Percentiles rank a stretch among this genome's conserved stretches.
Evolutionary conservation across 2,797 vertebrate genomes (phyloP).

Genomic region (Galagoides demidoff): DNA sequence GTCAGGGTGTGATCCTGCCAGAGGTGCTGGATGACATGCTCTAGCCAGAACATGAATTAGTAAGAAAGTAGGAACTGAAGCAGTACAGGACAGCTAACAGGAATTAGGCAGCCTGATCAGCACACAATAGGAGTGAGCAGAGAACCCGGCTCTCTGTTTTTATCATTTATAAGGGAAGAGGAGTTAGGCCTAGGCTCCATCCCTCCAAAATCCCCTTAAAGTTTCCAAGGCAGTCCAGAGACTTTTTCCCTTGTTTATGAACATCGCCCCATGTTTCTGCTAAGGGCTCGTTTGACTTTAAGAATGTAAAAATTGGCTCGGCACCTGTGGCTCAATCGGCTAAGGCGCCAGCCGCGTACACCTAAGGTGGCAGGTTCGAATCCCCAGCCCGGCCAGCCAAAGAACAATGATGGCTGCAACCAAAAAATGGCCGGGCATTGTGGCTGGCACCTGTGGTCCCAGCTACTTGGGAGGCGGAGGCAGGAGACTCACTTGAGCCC

Average conservation of each 20-base stretch:
- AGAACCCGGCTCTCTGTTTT: neutral
- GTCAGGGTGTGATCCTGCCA: neutral
- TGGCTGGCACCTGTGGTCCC: too few relatives aligned
- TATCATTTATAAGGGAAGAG: neutral
- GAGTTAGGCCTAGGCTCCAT: neutral
- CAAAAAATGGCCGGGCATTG: too few relatives aligned
- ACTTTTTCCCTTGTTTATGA: neutral
- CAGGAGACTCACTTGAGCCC: too few relatives aligned
- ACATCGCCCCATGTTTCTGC: neutral
- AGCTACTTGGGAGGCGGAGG: too few relatives aligned
- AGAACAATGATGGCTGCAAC: too few relatives aligned
- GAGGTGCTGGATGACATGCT: neutral
- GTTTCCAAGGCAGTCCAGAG: slow-evolving; percentile 13
- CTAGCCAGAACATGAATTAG: slow-evolving; percentile 17
- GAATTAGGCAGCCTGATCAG: slow-evolving; percentile 42
- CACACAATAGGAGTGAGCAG: neutral
- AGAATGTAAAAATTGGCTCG: too few relatives aligned
- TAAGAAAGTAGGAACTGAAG: neutral
- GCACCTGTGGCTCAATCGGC: too few relatives aligned
- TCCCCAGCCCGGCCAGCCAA: too few relatives aligned
- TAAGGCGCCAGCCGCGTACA: too few relatives aligned
- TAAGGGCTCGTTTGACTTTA: neutral
- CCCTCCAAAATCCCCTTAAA: neutral
- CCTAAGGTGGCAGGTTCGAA: too few relatives aligned
- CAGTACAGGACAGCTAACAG: neutral